Conservation (phyloP, 2,113 vertebrate genomes). For the Platichthys flesus region DNA sequence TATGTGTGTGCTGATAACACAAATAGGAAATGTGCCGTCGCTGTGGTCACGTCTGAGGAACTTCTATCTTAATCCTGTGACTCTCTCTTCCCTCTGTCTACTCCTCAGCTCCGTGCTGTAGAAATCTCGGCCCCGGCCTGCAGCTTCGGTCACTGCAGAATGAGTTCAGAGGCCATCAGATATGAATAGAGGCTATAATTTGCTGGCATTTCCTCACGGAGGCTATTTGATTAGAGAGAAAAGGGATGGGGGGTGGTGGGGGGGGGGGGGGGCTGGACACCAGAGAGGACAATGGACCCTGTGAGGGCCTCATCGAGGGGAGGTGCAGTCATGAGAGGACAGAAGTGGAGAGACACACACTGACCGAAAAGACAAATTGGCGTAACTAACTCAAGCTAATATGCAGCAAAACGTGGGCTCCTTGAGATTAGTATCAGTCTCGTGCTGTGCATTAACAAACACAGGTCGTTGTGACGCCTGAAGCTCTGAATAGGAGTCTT, state of each 20-base stretch:
- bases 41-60: conserved; percentile 46
- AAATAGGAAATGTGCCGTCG: conserved; percentile 48
- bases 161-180: conserved; percentile 73
- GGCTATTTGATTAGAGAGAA: conserved; percentile 71
- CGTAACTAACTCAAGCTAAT: neutral
- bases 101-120: conserved; percentile 1
- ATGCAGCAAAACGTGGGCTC: neutral
- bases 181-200: conserved; percentile 77
- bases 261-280: conserved; percentile 38
- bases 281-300: conserved; percentile 67
- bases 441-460: neutral
- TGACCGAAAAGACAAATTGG: neutral
- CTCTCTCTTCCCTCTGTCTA: conserved; percentile 21
- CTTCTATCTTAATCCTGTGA: conserved; percentile 34
- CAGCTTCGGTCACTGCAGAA: conserved; percentile 19
- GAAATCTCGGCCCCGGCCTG: neutral
- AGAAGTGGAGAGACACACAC: conserved; percentile 5
- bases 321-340: conserved; percentile 35
- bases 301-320: conserved; percentile 44
- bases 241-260: neutral
- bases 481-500: neutral
- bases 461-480: too few relatives aligned
- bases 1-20: conserved; percentile 37
- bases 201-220: conserved; percentile 78
- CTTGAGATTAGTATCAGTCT: neutral